Conservation (phyloP, 2,113 vertebrate species). For the Opisthocomus hoazin region DNA sequence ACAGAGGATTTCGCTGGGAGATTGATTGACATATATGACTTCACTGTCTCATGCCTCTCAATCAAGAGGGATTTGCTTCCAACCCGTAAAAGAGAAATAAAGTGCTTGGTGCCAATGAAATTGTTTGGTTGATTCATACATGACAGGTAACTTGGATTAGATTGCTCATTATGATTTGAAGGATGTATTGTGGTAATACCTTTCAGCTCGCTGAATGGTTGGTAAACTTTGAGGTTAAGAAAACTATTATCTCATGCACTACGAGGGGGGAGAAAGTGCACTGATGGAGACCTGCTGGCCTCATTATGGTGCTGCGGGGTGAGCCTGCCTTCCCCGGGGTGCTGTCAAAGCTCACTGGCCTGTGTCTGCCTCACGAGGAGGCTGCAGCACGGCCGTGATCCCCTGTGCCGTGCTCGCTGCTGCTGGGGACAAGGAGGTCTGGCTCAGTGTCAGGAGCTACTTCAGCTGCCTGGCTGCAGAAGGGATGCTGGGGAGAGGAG, state of each 20-base stretch:
- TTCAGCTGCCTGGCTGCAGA: not conserved
- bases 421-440: not conserved
- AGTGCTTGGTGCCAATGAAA: not conserved
- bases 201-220: not conserved
- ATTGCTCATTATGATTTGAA: not conserved
- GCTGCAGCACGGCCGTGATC: not conserved
- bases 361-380: not conserved
- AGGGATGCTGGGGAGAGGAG: not conserved
- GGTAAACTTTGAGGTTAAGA: constrained; percentile 36
- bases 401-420: not conserved
- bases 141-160: not conserved
- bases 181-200: not conserved
- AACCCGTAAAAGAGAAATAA: not conserved
- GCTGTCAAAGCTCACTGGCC: not conserved
- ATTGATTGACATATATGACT: not conserved
- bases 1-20: not conserved
- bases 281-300: constrained; percentile 8
- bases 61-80: not conserved
- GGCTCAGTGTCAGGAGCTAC: not conserved
- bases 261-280: not conserved
- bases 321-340: not conserved
- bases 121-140: not conserved
- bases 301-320: not conserved
- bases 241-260: not conserved
- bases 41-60: not conserved